Base-by-base conservation (phyloP, 2,888 invertebrate species). In the Clusia tigrina region DNA sequence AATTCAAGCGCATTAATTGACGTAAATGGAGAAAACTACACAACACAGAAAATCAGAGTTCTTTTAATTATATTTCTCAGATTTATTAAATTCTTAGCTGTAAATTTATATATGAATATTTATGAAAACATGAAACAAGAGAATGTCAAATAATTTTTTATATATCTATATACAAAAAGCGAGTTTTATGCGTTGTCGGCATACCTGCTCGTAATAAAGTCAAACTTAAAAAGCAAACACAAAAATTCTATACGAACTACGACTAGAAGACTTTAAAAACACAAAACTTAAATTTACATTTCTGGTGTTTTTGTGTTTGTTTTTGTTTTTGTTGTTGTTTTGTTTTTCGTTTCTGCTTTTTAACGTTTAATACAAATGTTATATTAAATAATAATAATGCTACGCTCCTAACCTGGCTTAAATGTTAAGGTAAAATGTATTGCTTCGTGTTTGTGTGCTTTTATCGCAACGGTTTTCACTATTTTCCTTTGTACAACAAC, bases 401-500 rank as follows among this genome's bases (percentile, higher is more conserved):
- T n/a, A n/a, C n/a, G n/a, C n/a, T n/a, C n/a, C n/a, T n/a, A n/a
- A 18, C n/a, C 20, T 18, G 6, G 32, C 32, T 48, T 48, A 18
- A 48, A 48, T n/a, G n/a, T 48, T 48, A n/a, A n/a, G 24, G 22
- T 52, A 26, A 25, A 26, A n/a, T n/a, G n/a, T 54, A 54, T 54
- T 54, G 25, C 32, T 54, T 54, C 32, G 18, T 2, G 25, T 24
- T 52, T 12, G 52, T 52, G n/a, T 24, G n/a, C 48, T n/a, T 20
- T 17, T n/a, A n/a, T n/a, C n/a, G n/a, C n/a, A n/a, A n/a, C 17
- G 6, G 17, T 6, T 20, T 20, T 48, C 48, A n/a, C n/a, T 48
- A 6, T n/a, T 48, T 17, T 52, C 52, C 20, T 54, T 68, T 68
- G 68, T 68, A 68, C 68, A 68, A 67, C 60, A 68, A 59, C 67